Conservation (phyloP, 2,888 invertebrate species). For the Leistus spinibarbis region DNA sequence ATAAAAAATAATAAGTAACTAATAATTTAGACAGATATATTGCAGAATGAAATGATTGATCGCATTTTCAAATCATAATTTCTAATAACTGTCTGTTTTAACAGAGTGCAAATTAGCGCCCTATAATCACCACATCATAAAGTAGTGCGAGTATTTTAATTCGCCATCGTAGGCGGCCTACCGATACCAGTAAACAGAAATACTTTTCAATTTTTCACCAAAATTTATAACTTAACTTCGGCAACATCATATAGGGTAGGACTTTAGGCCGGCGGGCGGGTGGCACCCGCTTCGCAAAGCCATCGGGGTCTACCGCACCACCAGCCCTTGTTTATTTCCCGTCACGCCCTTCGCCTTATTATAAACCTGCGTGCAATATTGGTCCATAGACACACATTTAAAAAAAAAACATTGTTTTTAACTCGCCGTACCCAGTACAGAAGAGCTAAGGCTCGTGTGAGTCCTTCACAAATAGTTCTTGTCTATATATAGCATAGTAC, state of each 20-base stretch:
- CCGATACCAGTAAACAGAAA: slow-evolving; percentile 41
- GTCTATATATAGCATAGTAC: too few relatives aligned
- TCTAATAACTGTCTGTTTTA: slow-evolving; percentile 35
- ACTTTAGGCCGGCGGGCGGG: neutral
- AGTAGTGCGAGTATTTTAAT: slow-evolving; percentile 56
- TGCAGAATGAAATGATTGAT: neutral
- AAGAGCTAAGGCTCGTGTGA: too few relatives aligned
- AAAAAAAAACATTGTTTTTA: too few relatives aligned
- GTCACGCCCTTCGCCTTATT: neutral
- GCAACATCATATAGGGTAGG: too few relatives aligned
- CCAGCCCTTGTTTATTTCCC: neutral
- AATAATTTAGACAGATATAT: neutral
- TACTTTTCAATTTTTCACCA: slow-evolving; percentile 52
- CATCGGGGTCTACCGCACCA: neutral
- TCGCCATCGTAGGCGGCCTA: slow-evolving; percentile 41
- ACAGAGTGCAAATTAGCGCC: slow-evolving; percentile 51
- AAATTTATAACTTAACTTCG: slow-evolving; percentile 57
- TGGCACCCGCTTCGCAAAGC: neutral
- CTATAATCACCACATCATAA: slow-evolving; percentile 57
- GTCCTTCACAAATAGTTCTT: too few relatives aligned
- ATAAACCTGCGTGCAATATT: neutral
- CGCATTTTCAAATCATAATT: slow-evolving; percentile 1
- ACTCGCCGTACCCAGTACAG: too few relatives aligned
- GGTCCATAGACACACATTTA: neutral
- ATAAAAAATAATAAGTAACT: neutral